A percentile compares a stretch with the other conserved stretches of the same genome.
Conservation (phyloP, 2,797 vertebrate genomes). For the Pangasius larnaudii region DNA sequence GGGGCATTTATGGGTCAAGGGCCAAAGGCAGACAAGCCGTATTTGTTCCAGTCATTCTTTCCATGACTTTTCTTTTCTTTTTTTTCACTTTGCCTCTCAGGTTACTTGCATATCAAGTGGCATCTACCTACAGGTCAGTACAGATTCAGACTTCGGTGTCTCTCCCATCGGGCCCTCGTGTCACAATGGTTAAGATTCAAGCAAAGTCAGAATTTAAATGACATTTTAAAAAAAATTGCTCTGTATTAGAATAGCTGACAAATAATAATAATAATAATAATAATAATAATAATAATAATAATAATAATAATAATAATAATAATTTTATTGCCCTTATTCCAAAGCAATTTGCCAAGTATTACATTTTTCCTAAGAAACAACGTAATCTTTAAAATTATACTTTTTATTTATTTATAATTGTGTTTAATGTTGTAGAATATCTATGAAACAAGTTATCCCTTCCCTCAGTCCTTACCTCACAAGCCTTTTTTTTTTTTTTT, state of each 20-base stretch:
- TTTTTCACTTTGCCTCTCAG: conserved; percentile 14
- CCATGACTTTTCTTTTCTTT: not conserved
- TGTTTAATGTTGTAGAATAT: not conserved
- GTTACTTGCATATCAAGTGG: conserved; percentile 32
- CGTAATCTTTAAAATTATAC: not conserved
- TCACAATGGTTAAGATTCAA: not conserved
- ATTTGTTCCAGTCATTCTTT: conserved; percentile 26
- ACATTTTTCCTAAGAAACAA: not conserved
- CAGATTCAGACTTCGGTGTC: not conserved
- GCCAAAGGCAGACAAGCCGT: conserved; percentile 28
- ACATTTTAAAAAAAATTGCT: not conserved
- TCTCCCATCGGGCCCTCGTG: not conserved
- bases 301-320: not conserved
- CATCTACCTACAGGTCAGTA: conserved; percentile 17
- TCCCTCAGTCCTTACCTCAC: not conserved
- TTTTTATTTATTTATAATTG: not conserved
- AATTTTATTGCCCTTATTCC: not conserved
- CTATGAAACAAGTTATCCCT: not conserved
- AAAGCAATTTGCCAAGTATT: not conserved
- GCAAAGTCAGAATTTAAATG: not conserved
- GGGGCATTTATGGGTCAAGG: conserved; percentile 49
- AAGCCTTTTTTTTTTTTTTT: not conserved
- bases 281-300: conserved; percentile 8
- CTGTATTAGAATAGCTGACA: not conserved
- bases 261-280: not conserved